Evolutionary conservation across 2,797 vertebrate genomes (phyloP), one percentile per base, ranked within the genome.

Genomic region (Mormyrus hasselquistii): DNA sequence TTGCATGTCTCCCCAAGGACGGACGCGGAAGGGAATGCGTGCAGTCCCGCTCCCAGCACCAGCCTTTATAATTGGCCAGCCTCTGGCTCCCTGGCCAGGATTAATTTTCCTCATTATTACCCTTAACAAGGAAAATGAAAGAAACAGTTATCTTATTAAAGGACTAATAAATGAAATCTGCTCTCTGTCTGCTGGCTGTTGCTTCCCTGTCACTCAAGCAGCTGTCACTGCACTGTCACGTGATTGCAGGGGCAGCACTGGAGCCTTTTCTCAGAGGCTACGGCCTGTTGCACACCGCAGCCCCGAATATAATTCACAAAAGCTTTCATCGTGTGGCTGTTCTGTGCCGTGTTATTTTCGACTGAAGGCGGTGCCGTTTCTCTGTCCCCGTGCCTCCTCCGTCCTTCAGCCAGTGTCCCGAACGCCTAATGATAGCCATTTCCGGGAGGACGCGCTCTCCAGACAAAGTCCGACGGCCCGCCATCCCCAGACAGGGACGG

Each of bases 111-210:
- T 94, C 89, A 29, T 92, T 94, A 93, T 95, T 94, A 94, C 92
- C 93, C 91, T 95, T 95, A 95, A 95, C 92, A 92, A 95, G 94
- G 94, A 95, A 94, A 94, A 90, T 88, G 94, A 94, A 94, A 93
- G 94, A 94, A 94, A 93, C 95, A 94, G 94, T 95, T 95, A 95
- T 95, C 92, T 92, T 95, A 95, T 96, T 96, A 96, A 96, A 96
- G 95, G 95, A 96, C 96, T 96, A 96, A 96, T 95, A 93, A 91
- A 95, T 93, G 91, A 96, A 95, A 93, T 92, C 93, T 94, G 94
- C 92, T 95, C 95, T 93, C 93, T 94, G 94, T 95, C 94, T 96
- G 93, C 94, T 96, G 94, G 96, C 94, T 95, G 95, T 94, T 96
- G 94, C 95, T 95, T 94, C 93, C 93, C 95, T 93, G 92, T 93